These are phyloP conservation scores for Pteropus rufus DNA, from an alignment of 2,797 vertebrate genomes.

Conservation along the genomic window DNA sequence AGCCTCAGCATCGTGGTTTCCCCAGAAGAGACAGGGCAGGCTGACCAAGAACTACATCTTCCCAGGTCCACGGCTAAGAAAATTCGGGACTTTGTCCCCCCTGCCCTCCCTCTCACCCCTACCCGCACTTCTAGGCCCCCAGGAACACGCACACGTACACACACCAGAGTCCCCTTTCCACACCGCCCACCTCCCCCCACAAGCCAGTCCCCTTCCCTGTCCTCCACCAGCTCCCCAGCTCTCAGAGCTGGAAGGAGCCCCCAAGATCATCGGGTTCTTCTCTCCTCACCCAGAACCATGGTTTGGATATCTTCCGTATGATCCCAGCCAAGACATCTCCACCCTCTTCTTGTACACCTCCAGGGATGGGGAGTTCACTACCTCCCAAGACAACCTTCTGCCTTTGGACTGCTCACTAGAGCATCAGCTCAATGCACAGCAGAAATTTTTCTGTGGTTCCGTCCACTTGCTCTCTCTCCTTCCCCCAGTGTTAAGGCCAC, in stretches of 20 bases:
- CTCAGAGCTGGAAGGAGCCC: neutral
- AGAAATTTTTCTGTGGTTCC: neutral
- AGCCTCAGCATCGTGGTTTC: neutral
- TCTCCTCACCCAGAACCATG: neutral
- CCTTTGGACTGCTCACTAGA: neutral
- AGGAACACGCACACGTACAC: neutral
- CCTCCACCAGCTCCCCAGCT: neutral
- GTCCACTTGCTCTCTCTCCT: neutral
- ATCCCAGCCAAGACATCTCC: neutral
- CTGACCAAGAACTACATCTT: neutral
- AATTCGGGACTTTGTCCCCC: too few species aligned
- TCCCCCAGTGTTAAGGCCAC: neutral
- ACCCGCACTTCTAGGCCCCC: neutral
- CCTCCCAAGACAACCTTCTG: slow-evolving; percentile 44
- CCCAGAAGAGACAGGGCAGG: neutral
- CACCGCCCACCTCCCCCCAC: neutral
- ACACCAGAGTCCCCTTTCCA: neutral
- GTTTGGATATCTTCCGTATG: neutral
- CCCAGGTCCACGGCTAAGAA: neutral
- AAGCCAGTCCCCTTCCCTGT: neutral
- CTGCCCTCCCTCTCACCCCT: neutral
- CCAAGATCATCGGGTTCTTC: neutral
- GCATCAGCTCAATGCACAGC: neutral
- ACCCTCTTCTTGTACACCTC: neutral
- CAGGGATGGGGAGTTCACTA: slow-evolving; percentile 4